These are phyloP conservation scores for Ylistrum balloti DNA, from an alignment of 1,140 invertebrate species.

Conservation along the genomic window DNA sequence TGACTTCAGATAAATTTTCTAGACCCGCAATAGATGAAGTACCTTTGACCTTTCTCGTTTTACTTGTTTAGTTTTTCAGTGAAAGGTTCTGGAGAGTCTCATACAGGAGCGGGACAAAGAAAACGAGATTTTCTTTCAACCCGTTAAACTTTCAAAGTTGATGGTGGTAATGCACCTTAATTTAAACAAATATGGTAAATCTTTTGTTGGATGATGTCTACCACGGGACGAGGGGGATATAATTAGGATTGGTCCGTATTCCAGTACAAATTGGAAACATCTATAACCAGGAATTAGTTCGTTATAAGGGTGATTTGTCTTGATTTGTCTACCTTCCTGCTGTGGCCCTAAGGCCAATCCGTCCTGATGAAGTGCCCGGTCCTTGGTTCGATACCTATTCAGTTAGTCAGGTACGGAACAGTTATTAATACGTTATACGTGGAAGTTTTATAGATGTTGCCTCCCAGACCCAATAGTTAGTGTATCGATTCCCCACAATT, in stretches of 20 bases:
- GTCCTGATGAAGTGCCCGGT: background rate
- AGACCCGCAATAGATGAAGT: too few species aligned
- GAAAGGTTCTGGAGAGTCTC: background rate
- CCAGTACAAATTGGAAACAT: background rate
- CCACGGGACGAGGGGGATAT: background rate
- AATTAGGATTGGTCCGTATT: background rate
- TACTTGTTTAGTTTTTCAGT: background rate
- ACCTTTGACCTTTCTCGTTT: background rate
- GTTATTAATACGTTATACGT: background rate
- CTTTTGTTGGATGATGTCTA: background rate
- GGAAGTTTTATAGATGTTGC: background rate
- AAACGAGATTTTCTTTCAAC: background rate
- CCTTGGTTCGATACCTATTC: background rate
- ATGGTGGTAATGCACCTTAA: background rate
- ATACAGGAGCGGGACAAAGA: background rate
- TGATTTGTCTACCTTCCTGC: background rate
- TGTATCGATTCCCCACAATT: background rate
- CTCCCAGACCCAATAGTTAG: slow-evolving; percentile 1
- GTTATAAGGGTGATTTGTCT: slow-evolving; percentile 7
- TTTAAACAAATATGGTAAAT: slow-evolving; percentile 14
- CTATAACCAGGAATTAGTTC: background rate
- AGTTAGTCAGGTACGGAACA: background rate
- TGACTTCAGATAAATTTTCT: too few species aligned
- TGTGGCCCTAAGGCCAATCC: background rate
- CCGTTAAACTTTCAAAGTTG: background rate